Evolutionary conservation across 2,888 invertebrate species (phyloP).

Genomic region (Agrochola lychnidis): DNA sequence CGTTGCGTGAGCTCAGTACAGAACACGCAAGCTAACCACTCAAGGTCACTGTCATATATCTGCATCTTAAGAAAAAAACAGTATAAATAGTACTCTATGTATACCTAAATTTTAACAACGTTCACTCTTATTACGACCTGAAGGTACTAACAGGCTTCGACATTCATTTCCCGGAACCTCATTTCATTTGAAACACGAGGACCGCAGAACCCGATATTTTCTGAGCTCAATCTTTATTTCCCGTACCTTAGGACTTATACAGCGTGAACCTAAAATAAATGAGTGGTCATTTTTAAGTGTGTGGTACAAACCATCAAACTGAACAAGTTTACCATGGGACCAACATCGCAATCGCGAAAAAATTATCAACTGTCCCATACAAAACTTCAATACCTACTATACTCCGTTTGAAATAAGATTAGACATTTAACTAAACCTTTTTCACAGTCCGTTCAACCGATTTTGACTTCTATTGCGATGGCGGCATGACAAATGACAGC

Average conservation of each 20-base stretch:
- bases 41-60: too few relatives aligned
- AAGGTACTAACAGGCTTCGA: conserved; percentile 14
- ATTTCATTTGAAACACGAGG: conserved; percentile 41
- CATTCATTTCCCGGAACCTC: conserved; percentile 17
- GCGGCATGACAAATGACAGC: too few relatives aligned
- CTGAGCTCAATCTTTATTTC: conserved; percentile 20
- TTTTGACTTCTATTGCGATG: too few relatives aligned
- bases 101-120: neutral
- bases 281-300: neutral
- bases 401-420: too few relatives aligned
- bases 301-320: neutral
- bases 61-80: too few relatives aligned
- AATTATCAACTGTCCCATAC: neutral
- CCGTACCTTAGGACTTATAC: neutral
- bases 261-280: neutral
- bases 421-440: too few relatives aligned
- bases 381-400: too few relatives aligned
- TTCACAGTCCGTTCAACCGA: too few relatives aligned
- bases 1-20: too few relatives aligned
- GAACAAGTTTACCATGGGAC: neutral
- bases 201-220: conserved; percentile 29
- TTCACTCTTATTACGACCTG: conserved; percentile 1
- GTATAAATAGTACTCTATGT: neutral
- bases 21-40: too few relatives aligned
- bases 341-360: neutral